These are phyloP conservation scores for Entomobrya proxima DNA, from an alignment of 2,888 invertebrate species.

Conservation along the genomic window DNA sequence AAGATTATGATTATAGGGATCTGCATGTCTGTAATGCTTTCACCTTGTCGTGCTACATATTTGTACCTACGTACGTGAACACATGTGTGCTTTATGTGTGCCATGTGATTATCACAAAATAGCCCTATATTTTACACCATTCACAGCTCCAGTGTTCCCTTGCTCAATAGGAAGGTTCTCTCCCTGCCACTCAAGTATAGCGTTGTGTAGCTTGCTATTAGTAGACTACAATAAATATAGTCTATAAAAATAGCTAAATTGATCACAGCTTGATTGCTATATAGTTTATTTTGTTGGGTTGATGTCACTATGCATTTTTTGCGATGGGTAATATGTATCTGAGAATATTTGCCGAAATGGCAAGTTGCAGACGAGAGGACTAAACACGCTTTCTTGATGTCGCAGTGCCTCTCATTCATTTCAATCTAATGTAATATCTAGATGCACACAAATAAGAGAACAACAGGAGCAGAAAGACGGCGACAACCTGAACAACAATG, in stretches of 20 bases:
- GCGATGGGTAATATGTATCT: not conserved
- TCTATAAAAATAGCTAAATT: not conserved
- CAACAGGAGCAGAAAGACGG: not conserved
- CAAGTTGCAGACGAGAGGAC: not conserved
- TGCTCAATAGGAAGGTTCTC: not conserved
- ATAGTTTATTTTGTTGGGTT: not conserved
- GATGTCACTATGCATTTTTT: not conserved
- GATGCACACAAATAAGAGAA: not conserved
- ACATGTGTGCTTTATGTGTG: no score
- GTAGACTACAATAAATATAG: not conserved
- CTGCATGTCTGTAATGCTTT: no score
- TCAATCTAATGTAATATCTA: not conserved
- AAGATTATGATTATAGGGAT: no score
- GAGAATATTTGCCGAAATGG: not conserved
- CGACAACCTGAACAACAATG: not conserved
- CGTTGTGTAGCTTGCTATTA: conserved; percentile 1
- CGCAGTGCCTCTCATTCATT: not conserved
- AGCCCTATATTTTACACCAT: no score
- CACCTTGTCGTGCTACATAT: no score
- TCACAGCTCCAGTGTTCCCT: not conserved
- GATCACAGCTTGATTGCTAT: not conserved
- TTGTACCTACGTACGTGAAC: no score
- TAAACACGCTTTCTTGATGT: not conserved
- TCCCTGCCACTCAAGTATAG: conserved; percentile 5
- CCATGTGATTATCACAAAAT: no score